Conservation (phyloP, 64 coral and sea anemone genomes). For the Actinia equina region DNA sequence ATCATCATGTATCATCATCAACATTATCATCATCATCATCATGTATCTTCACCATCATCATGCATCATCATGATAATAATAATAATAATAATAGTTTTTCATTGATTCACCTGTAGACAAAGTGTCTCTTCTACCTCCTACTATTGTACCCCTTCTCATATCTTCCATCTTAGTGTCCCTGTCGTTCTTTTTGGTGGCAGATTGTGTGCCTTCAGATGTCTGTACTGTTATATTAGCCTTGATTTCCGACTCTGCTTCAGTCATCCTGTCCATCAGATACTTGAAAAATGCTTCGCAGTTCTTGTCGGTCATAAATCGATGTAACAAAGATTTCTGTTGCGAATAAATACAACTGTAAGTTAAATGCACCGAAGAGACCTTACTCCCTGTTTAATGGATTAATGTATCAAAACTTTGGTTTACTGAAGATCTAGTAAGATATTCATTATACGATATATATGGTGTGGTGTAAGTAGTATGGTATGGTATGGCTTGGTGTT, state of each 20-base stretch:
- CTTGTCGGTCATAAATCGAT: constrained; percentile 64
- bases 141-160: constrained; percentile 19
- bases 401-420: too few species aligned
- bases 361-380: too few species aligned
- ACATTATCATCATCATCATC: not conserved
- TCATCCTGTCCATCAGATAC: constrained; percentile 86
- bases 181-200: constrained; percentile 44
- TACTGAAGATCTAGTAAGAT: too few species aligned
- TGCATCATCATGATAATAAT: too few species aligned
- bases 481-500: too few species aligned
- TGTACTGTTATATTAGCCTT: constrained; percentile 61
- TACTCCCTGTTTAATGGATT: too few species aligned
- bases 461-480: too few species aligned
- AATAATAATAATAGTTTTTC: too few species aligned
- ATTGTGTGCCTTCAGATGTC: constrained; percentile 45
- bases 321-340: constrained; percentile 74
- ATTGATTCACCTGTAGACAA: constrained; percentile 19
- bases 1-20: too few species aligned
- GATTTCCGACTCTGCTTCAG: constrained; percentile 80
- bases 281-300: constrained; percentile 84
- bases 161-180: constrained; percentile 30
- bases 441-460: too few species aligned
- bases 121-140: constrained; percentile 36
- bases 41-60: not conserved
- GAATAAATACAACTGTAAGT: too few species aligned